These are phyloP conservation scores for Hoplostethus atlanticus DNA, from an alignment of 2,797 vertebrate species.

Conservation along the genomic window DNA sequence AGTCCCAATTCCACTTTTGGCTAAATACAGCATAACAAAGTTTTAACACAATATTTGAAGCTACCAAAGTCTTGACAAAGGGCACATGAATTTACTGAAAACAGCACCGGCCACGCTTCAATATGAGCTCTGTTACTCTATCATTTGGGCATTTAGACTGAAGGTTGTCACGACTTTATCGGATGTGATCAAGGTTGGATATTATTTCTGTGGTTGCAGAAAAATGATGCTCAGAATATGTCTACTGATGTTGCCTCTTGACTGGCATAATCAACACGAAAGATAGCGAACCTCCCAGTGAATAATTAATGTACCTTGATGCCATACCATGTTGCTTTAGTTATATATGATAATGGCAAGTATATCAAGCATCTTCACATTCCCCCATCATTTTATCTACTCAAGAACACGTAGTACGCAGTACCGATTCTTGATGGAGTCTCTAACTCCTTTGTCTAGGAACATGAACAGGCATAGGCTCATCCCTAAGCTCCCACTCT, in stretches of 20 bases:
- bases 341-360: slow-evolving; percentile 28
- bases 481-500: slow-evolving; percentile 90
- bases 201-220: not conserved
- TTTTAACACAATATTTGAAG: slow-evolving; percentile 45
- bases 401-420: slow-evolving; percentile 8
- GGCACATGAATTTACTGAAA: not conserved
- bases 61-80: slow-evolving; percentile 9
- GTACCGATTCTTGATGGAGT: slow-evolving; percentile 54
- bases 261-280: slow-evolving; percentile 17
- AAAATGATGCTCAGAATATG: slow-evolving; percentile 8
- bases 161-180: slow-evolving; percentile 16
- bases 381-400: not conserved
- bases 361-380: slow-evolving; percentile 22
- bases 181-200: slow-evolving; percentile 44
- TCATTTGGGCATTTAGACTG: slow-evolving; percentile 7
- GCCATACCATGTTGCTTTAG: slow-evolving; percentile 16
- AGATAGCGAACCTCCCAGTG: slow-evolving; percentile 5
- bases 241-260: slow-evolving; percentile 31
- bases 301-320: slow-evolving; percentile 53
- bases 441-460: slow-evolving; percentile 83
- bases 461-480: slow-evolving; percentile 88
- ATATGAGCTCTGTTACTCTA: not conserved
- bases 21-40: slow-evolving; percentile 45
- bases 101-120: not conserved
- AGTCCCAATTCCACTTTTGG: slow-evolving; percentile 53